Evolutionary conservation across 2,797 vertebrate species (phyloP), one percentile per base, ranked within the genome.

Genomic region (Myotis daubentonii): DNA sequence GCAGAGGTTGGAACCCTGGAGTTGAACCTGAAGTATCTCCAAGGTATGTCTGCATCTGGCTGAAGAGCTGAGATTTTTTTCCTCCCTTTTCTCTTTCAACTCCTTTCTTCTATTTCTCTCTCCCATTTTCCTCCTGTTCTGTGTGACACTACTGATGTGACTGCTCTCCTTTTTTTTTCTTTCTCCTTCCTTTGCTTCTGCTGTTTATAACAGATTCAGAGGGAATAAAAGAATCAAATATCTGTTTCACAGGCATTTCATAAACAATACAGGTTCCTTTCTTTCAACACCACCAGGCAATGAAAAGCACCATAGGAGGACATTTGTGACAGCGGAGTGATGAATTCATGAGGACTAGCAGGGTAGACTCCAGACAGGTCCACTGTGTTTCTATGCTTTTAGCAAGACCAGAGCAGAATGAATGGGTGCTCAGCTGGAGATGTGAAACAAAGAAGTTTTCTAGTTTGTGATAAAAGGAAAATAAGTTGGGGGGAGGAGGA

Each of bases 401-500:
- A 91, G 93, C 82, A 2, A 76, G 87, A 41, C 65, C 80, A 80
- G 60, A 36, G 80, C 89, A 95, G 83, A 83, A 57, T 38, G 49
- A 76, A 66, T 81, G 68, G 85, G 60, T 76, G 66, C 88, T 30
- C 88, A 57, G 94, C 93, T 93, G 94, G 91, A 70, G 36, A 11
- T 16, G 0, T 6, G 72, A 92, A 82, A 94, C 85, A 92, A 96
- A 94, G 81, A 93, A 51, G 60, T 89, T 95, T 92, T 91, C 82
- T 95, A 68, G 86, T 89, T 95, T 80, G 57, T 87, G 88, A 87
- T 93, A 89, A 96, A 95, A 95, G 74, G 55, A 44, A 96, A 95
- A 92, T 94, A 93, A 94, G 94, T 89, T 94, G 25, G 44, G 76
- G 62, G 36, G 38, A 2, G 15, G 10, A 65, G 6, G 22, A 47